Conservation (phyloP, 2,888 invertebrate genomes). For the Brassicogethes aeneus region DNA sequence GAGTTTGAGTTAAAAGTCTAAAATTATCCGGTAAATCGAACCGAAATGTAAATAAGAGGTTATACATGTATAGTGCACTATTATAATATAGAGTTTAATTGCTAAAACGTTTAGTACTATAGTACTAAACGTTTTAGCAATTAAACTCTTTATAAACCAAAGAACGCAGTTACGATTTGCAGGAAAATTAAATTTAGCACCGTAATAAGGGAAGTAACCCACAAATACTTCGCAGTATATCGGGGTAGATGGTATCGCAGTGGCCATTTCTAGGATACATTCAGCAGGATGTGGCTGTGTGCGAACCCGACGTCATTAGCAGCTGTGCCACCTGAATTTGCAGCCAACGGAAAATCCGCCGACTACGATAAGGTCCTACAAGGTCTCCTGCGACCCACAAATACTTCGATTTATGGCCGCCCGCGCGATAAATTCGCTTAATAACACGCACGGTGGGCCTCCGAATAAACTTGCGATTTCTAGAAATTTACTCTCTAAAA, state of each 20-base stretch:
- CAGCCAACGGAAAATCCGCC: conserved; percentile 24
- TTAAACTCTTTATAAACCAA: too few species aligned
- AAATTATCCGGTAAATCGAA: too few species aligned
- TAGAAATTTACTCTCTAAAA: too few species aligned
- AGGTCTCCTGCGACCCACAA: conserved; percentile 29
- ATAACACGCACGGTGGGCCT: too few species aligned
- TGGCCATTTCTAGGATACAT: conserved; percentile 23
- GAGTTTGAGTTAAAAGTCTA: too few species aligned
- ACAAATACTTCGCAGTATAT: conserved; percentile 5
- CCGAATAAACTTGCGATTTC: too few species aligned
- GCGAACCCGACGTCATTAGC: conserved; percentile 28
- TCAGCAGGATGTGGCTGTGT: conserved; percentile 26
- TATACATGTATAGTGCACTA: too few species aligned
- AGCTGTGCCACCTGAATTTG: conserved; percentile 34
- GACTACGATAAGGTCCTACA: conserved; percentile 17
- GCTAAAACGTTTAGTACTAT: too few species aligned
- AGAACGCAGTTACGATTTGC: too few species aligned
- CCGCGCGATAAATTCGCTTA: conserved; percentile 27
- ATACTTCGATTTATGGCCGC: conserved; percentile 33
- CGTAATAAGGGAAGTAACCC: conserved; percentile 1
- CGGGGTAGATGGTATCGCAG: conserved; percentile 18
- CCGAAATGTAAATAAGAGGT: too few species aligned
- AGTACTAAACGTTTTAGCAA: too few species aligned
- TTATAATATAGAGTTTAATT: too few species aligned
- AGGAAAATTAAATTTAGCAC: neutral